A percentile compares a stretch with the other conserved stretches of the same genome.
Evolutionary conservation across 2,888 invertebrate species (phyloP).

Genomic region (Yponomeuta plumbellus): DNA sequence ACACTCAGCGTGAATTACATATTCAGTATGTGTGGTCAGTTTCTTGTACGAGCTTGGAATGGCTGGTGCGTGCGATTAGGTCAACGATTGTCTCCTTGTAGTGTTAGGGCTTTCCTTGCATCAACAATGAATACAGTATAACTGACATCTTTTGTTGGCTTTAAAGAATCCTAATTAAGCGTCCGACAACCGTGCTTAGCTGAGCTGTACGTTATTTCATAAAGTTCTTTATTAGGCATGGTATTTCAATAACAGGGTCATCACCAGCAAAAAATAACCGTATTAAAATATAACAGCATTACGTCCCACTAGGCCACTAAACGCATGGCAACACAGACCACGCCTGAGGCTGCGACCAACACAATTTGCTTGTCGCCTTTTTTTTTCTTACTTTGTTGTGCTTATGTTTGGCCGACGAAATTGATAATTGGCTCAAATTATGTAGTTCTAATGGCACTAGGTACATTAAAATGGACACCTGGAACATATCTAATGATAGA

Average conservation of each 20-base stretch:
- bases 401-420: neutral
- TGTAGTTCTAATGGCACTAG: too few species aligned
- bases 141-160: neutral
- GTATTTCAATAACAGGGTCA: neutral
- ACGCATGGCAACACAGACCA: constrained; percentile 47
- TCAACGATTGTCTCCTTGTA: constrained; percentile 42
- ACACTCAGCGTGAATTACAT: constrained; percentile 69
- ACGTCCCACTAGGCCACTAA: constrained; percentile 65
- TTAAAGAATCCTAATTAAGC: neutral
- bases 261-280: constrained; percentile 56
- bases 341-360: constrained; percentile 48
- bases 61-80: constrained; percentile 55
- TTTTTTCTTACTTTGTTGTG: neutral
- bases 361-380: constrained; percentile 20
- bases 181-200: neutral
- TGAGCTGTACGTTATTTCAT: neutral
- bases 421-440: too few species aligned
- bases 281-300: constrained; percentile 70
- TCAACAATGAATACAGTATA: neutral
- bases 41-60: constrained; percentile 62
- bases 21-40: constrained; percentile 70
- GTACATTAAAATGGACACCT: too few species aligned
- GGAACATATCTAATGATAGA: too few species aligned
- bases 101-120: constrained; percentile 25
- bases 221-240: neutral